These are phyloP conservation scores for Bubalus kerabau DNA, from an alignment of 2,113 vertebrate species.

Conservation along the genomic window DNA sequence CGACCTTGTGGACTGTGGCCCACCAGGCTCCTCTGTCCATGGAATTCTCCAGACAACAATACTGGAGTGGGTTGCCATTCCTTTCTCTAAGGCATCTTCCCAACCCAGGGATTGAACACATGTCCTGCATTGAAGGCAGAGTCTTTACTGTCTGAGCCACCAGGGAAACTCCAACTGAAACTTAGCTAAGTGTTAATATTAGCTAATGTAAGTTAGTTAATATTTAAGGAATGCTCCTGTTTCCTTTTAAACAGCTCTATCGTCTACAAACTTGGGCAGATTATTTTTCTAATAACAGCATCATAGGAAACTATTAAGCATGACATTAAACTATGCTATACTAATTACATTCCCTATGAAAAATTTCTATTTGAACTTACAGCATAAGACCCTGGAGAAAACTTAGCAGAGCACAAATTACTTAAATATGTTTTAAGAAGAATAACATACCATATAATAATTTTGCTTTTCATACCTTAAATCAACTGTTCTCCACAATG, in stretches of 20 bases:
- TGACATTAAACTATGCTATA: conserved; percentile 82
- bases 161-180: not conserved
- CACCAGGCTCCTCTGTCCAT: not conserved
- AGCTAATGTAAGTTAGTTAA: not conserved
- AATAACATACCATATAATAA: conserved; percentile 64
- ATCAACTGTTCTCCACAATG: not conserved
- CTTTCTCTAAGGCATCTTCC: not conserved
- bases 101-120: not conserved
- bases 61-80: not conserved
- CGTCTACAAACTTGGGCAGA: conserved; percentile 78
- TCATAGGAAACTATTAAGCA: conserved; percentile 83
- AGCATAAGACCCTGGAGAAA: conserved; percentile 75
- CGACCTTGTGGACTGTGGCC: not conserved
- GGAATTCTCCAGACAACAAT: not conserved
- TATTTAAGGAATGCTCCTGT: conserved; percentile 52
- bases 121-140: not conserved
- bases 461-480: conserved; percentile 29
- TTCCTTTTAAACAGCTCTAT: conserved; percentile 79
- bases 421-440: conserved; percentile 68
- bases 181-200: conserved; percentile 21
- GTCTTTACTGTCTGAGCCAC: not conserved
- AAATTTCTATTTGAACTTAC: conserved; percentile 80
- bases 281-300: conserved; percentile 86
- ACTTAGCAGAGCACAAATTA: conserved; percentile 69
- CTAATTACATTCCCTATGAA: conserved; percentile 80